Evolutionary conservation across 2,113 vertebrate species (phyloP).

Genomic region (Phainopepla nitens): DNA sequence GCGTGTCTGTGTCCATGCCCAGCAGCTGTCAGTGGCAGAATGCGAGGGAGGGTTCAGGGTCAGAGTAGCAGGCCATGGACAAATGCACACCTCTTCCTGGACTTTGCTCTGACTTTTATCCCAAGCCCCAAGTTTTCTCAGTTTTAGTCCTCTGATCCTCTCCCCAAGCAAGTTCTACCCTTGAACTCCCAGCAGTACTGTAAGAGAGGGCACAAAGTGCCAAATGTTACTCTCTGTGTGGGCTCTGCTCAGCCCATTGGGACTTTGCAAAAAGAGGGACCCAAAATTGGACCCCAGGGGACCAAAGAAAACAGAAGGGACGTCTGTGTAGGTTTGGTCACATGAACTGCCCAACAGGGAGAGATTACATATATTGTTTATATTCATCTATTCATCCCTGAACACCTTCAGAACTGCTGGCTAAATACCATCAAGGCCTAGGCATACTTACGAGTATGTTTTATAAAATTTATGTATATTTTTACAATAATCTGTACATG

Average conservation of each 20-base stretch:
- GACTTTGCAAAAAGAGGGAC: background rate
- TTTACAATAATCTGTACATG: background rate
- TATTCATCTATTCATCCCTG: background rate
- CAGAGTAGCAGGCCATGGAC: background rate
- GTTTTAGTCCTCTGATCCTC: background rate
- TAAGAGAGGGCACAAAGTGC: accelerated
- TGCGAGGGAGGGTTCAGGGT: background rate
- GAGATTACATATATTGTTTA: background rate
- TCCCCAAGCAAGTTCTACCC: background rate
- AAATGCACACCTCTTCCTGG: background rate
- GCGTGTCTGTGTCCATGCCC: too few relatives aligned
- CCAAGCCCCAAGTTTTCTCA: background rate
- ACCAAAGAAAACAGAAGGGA: background rate
- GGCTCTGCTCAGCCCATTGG: accelerated
- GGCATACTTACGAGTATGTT: background rate
- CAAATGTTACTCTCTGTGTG: background rate
- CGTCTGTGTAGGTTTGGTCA: background rate
- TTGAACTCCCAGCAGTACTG: accelerated
- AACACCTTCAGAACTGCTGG: background rate
- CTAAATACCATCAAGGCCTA: background rate
- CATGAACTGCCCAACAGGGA: background rate
- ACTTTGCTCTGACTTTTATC: background rate
- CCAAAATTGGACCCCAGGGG: background rate
- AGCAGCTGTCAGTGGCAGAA: background rate
- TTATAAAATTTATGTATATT: background rate